Conservation (phyloP, 2,888 invertebrate species). For the Melipona beecheii region DNA sequence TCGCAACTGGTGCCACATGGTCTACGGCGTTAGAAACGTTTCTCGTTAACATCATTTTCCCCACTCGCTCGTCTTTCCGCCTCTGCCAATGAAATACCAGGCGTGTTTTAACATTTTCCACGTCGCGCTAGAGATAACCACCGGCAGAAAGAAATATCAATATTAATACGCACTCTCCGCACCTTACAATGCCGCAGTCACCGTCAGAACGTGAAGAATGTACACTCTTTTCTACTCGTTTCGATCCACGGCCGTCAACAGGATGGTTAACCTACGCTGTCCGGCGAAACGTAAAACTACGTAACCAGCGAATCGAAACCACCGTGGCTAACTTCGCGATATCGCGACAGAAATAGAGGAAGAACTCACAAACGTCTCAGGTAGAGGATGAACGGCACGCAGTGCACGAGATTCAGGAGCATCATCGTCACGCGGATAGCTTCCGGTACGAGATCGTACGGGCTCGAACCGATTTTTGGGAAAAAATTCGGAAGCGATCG, state of each 20-base stretch:
- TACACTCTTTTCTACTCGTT: slow-evolving; percentile 35
- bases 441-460: neutral
- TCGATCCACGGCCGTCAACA: slow-evolving; percentile 54
- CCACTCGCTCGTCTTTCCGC: neutral
- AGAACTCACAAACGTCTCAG: slow-evolving; percentile 39
- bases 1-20: slow-evolving; percentile 55
- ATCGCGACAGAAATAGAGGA: slow-evolving; percentile 36
- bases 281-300: slow-evolving; percentile 45
- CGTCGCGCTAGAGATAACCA: slow-evolving; percentile 40
- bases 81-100: slow-evolving; percentile 14
- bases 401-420: neutral
- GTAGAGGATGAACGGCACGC: neutral
- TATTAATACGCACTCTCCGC: slow-evolving; percentile 53
- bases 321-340: slow-evolving; percentile 59
- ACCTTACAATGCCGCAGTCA: slow-evolving; percentile 30
- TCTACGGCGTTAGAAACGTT: slow-evolving; percentile 56
- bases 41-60: slow-evolving; percentile 38
- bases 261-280: slow-evolving; percentile 51
- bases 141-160: slow-evolving; percentile 51
- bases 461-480: neutral
- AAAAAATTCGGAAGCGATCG: neutral
- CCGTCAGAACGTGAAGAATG: slow-evolving; percentile 23
- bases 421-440: neutral
- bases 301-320: neutral
- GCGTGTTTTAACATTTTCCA: slow-evolving; percentile 49